These are phyloP conservation scores for Gobionotothen gibberifrons DNA, from an alignment of 2,797 vertebrate genomes.

Conservation along the genomic window DNA sequence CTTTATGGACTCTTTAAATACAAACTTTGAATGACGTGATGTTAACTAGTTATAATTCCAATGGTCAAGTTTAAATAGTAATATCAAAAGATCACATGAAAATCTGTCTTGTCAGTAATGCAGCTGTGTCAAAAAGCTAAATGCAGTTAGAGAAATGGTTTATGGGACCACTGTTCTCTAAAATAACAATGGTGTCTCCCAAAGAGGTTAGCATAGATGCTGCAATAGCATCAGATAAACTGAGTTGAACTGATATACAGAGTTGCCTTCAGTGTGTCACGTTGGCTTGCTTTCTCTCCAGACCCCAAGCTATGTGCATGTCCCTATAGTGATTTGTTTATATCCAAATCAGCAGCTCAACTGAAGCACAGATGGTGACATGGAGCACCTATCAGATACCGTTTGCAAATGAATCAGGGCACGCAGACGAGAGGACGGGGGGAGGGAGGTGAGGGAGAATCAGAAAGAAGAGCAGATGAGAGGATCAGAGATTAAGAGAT, in stretches of 20 bases:
- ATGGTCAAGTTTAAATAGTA: no score
- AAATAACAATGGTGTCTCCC: no score
- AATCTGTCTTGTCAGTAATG: no score
- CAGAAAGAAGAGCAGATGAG: constrained; percentile 59
- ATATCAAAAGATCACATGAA: no score
- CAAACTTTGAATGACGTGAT: no score
- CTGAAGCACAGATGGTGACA: constrained; percentile 68
- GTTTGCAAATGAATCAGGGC: constrained; percentile 44
- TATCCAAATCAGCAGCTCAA: constrained; percentile 50
- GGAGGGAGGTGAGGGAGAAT: constrained; percentile 41
- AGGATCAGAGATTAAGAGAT: constrained; percentile 72
- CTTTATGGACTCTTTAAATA: no score
- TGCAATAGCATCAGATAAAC: no score
- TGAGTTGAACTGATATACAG: background rate
- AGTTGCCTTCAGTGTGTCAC: background rate
- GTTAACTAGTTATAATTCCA: no score
- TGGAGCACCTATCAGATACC: constrained; percentile 60
- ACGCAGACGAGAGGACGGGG: constrained; percentile 12
- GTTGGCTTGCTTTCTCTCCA: constrained; percentile 9
- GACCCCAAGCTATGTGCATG: constrained; percentile 18
- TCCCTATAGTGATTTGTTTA: constrained; percentile 42
- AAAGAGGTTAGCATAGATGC: no score
- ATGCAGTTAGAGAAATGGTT: no score
- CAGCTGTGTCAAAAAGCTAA: no score
- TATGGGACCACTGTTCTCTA: no score